Evolutionary conservation across 2,888 invertebrate species (phyloP), one percentile per base, ranked within the genome.

Genomic region (Tridacna crocea): DNA sequence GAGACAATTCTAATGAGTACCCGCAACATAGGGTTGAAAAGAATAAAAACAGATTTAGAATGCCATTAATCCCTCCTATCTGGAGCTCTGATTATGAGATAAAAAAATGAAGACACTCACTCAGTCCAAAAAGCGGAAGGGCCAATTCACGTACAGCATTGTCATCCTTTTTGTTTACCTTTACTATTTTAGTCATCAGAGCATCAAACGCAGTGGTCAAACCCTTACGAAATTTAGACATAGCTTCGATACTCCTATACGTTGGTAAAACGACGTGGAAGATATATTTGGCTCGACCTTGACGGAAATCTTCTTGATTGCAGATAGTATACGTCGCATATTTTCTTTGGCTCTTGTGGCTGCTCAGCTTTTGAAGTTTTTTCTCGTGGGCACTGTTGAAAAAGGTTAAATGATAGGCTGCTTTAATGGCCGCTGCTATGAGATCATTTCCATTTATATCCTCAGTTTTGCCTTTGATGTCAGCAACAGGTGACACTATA

Each of bases 121-220:
- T 17, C 22, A 68, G 12, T 47, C 68, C 68, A 68, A 68, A 68
- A 8, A 68, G 13, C 11, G 68, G 68, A n/a, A 68, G 11, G n/a
- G 47, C 46, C 13, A 68, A 10, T 48, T 68, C 68, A 8, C 36
- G 47, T 8, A 68, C 47, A 17, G 12, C 22, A 27, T 10, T 47
- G 12, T 68, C 19, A 10, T 48, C 47, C 12, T 46, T 68, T n/a
- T 48, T 68, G 48, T 47, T 68, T n/a, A 36, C 48, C 8, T 22
- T 46, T 47, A 6, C 4, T 22, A 68, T 27, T 22, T 19, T 68
- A 8, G 46, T 22, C 26, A 68, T 36, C 47, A 68, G 36, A 10
- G 47, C 47, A 19, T 68, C 48, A 12, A 68, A 36, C 10, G 68
- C 26, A 3, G 0, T 11, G 3, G n/a, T n/a, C n/a, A 68, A 13